A percentile compares a stretch with the other conserved stretches of the same genome.
These are phyloP conservation scores for Scortum barcoo DNA, from an alignment of 2,113 vertebrate genomes.

Conservation along the genomic window DNA sequence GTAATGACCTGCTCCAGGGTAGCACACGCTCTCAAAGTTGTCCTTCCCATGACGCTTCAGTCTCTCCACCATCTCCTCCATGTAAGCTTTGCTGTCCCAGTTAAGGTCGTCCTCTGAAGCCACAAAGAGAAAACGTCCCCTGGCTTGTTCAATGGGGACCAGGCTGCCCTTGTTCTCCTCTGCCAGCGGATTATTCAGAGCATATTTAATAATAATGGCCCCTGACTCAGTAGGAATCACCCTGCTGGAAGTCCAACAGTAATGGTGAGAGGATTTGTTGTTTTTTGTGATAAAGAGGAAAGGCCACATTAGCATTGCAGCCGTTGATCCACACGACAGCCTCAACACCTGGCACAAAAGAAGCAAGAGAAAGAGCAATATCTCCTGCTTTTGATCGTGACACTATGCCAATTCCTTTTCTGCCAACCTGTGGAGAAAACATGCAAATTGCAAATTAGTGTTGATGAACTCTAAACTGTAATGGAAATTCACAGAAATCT, in stretches of 20 bases:
- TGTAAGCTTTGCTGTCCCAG: slow-evolving; percentile 81
- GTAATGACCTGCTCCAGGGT: slow-evolving; percentile 66
- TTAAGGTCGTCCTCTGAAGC: slow-evolving; percentile 81
- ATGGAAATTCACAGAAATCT: too few relatives aligned
- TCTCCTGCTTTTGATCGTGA: slow-evolving; percentile 63
- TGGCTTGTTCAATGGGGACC: slow-evolving; percentile 83
- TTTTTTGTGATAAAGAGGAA: slow-evolving; percentile 57
- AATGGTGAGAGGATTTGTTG: slow-evolving; percentile 35
- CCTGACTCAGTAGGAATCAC: slow-evolving; percentile 66
- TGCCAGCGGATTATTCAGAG: slow-evolving; percentile 34
- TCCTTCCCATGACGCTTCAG: slow-evolving; percentile 72
- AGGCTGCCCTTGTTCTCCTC: slow-evolving; percentile 72
- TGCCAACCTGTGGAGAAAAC: slow-evolving; percentile 50
- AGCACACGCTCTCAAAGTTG: slow-evolving; percentile 74
- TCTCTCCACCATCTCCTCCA: slow-evolving; percentile 67
- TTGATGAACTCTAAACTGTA: too few relatives aligned
- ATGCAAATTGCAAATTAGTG: background rate
- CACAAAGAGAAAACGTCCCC: slow-evolving; percentile 82
- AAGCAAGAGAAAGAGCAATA: slow-evolving; percentile 62
- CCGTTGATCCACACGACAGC: slow-evolving; percentile 75
- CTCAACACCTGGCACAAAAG: slow-evolving; percentile 39
- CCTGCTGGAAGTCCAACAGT: background rate
- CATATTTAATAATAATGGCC: fast-evolving
- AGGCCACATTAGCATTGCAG: slow-evolving; percentile 19
- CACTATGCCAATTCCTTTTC: slow-evolving; percentile 57